Base-by-base conservation (phyloP, 2,888 invertebrate species). In the Latrodectus elegans region DNA sequence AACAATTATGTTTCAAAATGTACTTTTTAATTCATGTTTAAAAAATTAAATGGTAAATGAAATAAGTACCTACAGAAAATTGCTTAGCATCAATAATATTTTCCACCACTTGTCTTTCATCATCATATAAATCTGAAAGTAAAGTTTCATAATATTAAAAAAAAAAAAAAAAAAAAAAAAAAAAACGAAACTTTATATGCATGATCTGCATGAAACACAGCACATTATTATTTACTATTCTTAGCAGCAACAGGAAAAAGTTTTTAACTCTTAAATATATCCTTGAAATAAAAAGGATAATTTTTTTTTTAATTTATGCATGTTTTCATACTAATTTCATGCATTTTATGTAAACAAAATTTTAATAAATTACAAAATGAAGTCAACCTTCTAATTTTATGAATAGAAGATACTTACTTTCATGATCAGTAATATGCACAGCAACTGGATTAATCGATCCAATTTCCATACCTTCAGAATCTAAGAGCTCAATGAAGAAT, bases 1-100 rank as follows among this genome's bases (percentile, higher is more conserved):
- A 38, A 38, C 38, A 38, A 38, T 38, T 38, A 38, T 38, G 6
- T 6, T 38, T 38, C 0, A 6, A 38, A 38, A 38, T 38, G 6
- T 38, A 38, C 6, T 51, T 71, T n/a, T 71, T n/a, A 0, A 1
- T 38, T 4, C n/a, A 51, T 10, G 12, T 8, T 53, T 14, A 73
- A 22, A 53, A 52, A 22, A 53, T 4, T n/a, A 14, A 65, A 80
- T 11, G 22, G 22, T 38, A 38, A 38, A 60, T 8, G 17, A 38
- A 22, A 71, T 14, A 14, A 17, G 12, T 12, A 81, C 81, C 73
- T 11, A 81, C 81, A 9, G 81, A 53, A 22, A 22, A 52, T 38
- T 55, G n/a, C 51, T 15, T 52, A 74, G 26, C n/a, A 53, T 51
- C 74, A 26, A 74, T 65, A 53, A 81, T 74, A 67, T 81, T 81